phyloP scores from a whole-genome alignment of 2,888 invertebrate genomes.

The Rosalia funebris region DNA sequence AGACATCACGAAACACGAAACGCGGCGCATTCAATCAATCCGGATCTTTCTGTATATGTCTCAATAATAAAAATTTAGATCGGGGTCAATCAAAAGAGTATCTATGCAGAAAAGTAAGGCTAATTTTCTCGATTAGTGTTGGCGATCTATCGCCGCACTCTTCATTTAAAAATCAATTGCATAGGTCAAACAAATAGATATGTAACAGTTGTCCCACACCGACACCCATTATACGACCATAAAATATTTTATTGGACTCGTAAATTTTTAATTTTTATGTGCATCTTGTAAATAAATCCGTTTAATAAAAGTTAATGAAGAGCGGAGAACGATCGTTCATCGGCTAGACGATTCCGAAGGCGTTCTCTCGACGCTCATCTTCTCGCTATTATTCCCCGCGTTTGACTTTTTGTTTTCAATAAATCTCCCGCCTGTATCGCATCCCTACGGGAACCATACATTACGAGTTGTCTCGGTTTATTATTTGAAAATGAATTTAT shows the following conservation, averaged over 20 bases:
- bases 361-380: neutral
- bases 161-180: slow-evolving; percentile 2
- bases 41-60: too few species aligned
- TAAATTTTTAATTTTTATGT: slow-evolving; percentile 15
- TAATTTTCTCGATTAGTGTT: neutral
- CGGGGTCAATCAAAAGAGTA: neutral
- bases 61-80: neutral
- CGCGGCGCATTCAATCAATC: neutral
- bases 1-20: neutral
- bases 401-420: slow-evolving; percentile 6
- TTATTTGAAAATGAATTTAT: slow-evolving; percentile 37
- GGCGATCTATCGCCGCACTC: neutral
- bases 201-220: slow-evolving; percentile 1
- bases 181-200: slow-evolving; percentile 2
- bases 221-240: slow-evolving; percentile 6
- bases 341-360: too few species aligned
- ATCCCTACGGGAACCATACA: slow-evolving; percentile 13
- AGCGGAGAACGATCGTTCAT: neutral
- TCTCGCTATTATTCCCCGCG: neutral
- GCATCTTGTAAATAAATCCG: neutral
- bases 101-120: neutral
- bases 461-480: slow-evolving; percentile 22
- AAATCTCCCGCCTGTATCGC: slow-evolving; percentile 5
- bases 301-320: neutral
- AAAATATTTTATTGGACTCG: slow-evolving; percentile 15